Percentiles rank a stretch among this genome's conserved stretches.
phyloP scores from a whole-genome alignment of 2,797 vertebrate species.

The Typhlichthys eigenmanni region DNA sequence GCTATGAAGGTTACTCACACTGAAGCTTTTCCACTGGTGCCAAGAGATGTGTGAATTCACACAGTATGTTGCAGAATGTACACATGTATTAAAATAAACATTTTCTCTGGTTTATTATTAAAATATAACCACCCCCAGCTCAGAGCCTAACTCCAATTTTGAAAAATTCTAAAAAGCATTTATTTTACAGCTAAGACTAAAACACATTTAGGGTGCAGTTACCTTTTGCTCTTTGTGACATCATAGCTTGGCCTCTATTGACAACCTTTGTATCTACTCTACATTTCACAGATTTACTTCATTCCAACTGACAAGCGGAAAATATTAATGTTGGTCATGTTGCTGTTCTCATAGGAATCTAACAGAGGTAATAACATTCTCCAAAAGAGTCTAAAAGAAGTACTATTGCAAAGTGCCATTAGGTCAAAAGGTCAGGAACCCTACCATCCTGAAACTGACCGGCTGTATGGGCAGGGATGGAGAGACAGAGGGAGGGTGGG shows the following conservation, averaged over 20 bases:
- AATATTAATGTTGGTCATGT: not conserved
- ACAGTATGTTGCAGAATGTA: too few relatives aligned
- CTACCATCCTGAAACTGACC: conserved; percentile 21
- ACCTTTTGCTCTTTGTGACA: not conserved
- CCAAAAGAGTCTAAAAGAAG: not conserved
- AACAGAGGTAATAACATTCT: not conserved
- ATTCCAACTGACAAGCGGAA: not conserved
- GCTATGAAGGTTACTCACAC: too few relatives aligned
- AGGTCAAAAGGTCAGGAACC: conserved; percentile 22
- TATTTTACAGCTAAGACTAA: too few relatives aligned
- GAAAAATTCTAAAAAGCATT: too few relatives aligned
- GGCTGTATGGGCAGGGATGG: not conserved
- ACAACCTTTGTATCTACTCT: not conserved
- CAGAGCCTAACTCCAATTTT: too few relatives aligned
- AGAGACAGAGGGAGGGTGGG: not conserved
- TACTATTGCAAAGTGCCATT: conserved; percentile 7
- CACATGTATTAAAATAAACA: too few relatives aligned
- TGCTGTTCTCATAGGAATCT: not conserved
- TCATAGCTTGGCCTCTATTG: not conserved
- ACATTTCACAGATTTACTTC: not conserved
- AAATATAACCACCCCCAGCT: too few relatives aligned
- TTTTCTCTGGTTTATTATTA: too few relatives aligned
- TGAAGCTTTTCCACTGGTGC: too few relatives aligned
- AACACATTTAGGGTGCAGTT: too few relatives aligned
- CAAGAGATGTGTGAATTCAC: too few relatives aligned